Percentiles rank a stretch among this genome's conserved stretches.
These are phyloP conservation scores for Eretmochelys imbricata DNA, from an alignment of 2,113 vertebrate genomes.

Conservation along the genomic window DNA sequence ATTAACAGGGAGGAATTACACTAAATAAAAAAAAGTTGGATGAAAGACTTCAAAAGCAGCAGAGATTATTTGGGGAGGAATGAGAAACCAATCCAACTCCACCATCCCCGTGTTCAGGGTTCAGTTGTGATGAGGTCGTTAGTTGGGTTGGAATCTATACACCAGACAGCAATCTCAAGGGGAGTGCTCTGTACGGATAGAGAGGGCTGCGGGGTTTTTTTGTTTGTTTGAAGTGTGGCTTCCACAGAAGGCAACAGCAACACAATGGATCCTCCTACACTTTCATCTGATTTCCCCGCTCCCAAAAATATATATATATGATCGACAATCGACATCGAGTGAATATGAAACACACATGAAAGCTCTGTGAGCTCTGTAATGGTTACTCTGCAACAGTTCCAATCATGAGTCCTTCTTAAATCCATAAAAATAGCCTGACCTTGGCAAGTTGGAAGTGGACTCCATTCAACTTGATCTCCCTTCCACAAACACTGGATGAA, in stretches of 20 bases:
- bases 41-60: too few species aligned
- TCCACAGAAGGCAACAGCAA: accelerated
- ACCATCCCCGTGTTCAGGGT: accelerated
- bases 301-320: too few species aligned
- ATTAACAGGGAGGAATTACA: too few species aligned
- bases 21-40: too few species aligned
- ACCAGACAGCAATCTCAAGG: not conserved
- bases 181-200: accelerated
- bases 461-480: not conserved
- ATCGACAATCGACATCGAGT: too few species aligned
- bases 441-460: not conserved
- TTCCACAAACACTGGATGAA: accelerated
- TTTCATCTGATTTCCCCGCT: too few species aligned
- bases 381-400: too few species aligned
- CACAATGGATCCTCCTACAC: not conserved
- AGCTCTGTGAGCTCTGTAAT: too few species aligned
- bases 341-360: too few species aligned
- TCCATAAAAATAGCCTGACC: not conserved
- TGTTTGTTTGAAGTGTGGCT: accelerated
- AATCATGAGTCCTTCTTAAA: not conserved
- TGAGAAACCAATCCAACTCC: too few species aligned
- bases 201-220: accelerated
- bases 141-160: not conserved
- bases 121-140: accelerated
- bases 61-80: too few species aligned